Conservation (phyloP, 2,113 vertebrate species). For the Upupa epops region DNA sequence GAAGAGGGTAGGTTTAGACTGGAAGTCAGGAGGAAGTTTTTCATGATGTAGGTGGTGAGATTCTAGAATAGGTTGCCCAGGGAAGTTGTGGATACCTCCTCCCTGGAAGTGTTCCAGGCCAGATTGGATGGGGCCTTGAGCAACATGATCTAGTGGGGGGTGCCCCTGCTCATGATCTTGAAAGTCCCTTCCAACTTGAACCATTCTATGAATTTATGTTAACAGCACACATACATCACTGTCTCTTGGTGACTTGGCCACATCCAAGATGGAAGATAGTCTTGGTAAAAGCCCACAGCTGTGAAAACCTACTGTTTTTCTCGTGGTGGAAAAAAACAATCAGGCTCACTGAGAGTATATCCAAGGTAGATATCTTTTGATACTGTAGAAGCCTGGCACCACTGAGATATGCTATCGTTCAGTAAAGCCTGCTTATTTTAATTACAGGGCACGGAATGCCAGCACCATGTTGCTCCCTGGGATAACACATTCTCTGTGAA, state of each 20-base stretch:
- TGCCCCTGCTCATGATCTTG: too few relatives aligned
- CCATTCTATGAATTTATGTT: not conserved
- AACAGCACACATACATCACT: fast-evolving
- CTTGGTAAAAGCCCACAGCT: slow-evolving; percentile 28
- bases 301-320: not conserved
- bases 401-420: not conserved
- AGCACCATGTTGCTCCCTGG: not conserved
- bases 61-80: too few relatives aligned
- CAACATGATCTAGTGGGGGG: too few relatives aligned
- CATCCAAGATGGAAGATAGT: not conserved
- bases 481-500: fast-evolving
- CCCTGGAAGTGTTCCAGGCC: too few relatives aligned
- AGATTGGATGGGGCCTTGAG: too few relatives aligned
- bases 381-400: not conserved
- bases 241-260: not conserved
- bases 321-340: not conserved
- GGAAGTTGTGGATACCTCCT: too few relatives aligned
- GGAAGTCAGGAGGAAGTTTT: too few relatives aligned
- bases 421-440: not conserved
- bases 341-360: not conserved
- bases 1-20: too few relatives aligned
- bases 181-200: too few relatives aligned
- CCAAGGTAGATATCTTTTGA: not conserved
- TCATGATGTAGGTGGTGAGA: too few relatives aligned
- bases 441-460: not conserved